A percentile compares a stretch with the other conserved stretches of the same genome.
phyloP scores from a whole-genome alignment of 2,888 invertebrate genomes.

The Baronia brevicornis region DNA sequence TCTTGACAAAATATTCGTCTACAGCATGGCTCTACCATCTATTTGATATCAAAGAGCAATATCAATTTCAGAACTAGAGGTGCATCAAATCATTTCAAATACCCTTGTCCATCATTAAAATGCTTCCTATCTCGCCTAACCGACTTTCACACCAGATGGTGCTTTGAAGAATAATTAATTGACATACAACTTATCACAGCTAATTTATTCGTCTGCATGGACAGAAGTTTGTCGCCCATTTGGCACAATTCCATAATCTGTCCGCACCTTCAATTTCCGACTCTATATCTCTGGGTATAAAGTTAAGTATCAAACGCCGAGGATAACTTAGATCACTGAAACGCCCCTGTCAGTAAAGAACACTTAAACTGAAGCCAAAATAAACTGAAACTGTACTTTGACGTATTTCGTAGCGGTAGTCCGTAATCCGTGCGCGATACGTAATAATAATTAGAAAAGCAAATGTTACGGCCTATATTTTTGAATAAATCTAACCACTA shows the following conservation, averaged over 20 bases:
- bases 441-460: constrained; percentile 34
- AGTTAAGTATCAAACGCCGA: constrained; percentile 16
- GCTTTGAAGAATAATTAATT: constrained; percentile 76
- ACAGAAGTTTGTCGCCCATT: constrained; percentile 62
- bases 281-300: constrained; percentile 18
- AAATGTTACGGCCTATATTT: constrained; percentile 25
- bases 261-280: constrained; percentile 23
- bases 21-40: too few relatives aligned
- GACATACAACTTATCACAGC: constrained; percentile 72
- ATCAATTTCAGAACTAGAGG: constrained; percentile 8
- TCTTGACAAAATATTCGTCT: too few relatives aligned
- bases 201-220: constrained; percentile 72
- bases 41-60: too few relatives aligned
- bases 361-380: constrained; percentile 64
- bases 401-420: constrained; percentile 52
- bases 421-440: constrained; percentile 24
- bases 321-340: constrained; percentile 40
- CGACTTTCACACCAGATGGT: constrained; percentile 59
- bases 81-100: constrained; percentile 29
- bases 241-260: constrained; percentile 58
- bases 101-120: constrained; percentile 39
- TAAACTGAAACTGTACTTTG: constrained; percentile 54
- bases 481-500: constrained; percentile 3
- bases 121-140: constrained; percentile 46
- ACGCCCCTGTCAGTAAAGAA: constrained; percentile 46